A percentile compares a stretch with the other conserved stretches of the same genome.
Evolutionary conservation across 2,797 vertebrate species (phyloP).

Genomic region (Apodemus agrarius): DNA sequence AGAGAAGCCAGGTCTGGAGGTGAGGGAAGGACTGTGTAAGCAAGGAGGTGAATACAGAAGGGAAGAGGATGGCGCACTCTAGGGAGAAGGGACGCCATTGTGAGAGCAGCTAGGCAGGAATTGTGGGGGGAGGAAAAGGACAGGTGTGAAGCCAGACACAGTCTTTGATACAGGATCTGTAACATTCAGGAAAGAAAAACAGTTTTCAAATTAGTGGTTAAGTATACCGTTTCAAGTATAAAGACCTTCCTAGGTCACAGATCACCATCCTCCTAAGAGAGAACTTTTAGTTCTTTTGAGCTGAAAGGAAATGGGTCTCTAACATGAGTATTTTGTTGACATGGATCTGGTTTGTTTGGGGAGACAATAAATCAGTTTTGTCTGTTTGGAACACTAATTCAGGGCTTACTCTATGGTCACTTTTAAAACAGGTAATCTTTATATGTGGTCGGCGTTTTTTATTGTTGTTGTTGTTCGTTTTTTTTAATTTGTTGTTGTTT

Average conservation of each 20-base stretch:
- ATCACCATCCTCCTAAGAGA: not conserved
- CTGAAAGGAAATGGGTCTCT: not conserved
- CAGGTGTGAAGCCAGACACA: not conserved
- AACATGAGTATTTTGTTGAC: not conserved
- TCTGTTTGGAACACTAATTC: not conserved
- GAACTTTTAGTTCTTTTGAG: not conserved
- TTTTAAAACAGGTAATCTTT: slow-evolving; percentile 27
- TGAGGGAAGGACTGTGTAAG: not conserved
- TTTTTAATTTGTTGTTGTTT: not conserved
- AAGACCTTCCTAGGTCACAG: not conserved
- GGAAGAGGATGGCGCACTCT: not conserved
- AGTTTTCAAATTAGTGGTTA: not conserved
- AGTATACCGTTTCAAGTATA: not conserved
- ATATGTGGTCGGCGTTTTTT: not conserved
- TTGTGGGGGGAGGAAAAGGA: not conserved
- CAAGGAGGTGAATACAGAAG: not conserved
- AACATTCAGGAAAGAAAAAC: not conserved
- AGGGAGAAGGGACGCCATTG: not conserved
- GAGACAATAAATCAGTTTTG: not conserved
- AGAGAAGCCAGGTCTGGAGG: not conserved
- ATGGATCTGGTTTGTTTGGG: not conserved
- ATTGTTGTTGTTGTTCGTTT: not conserved
- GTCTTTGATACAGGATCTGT: not conserved
- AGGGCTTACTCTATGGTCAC: not conserved
- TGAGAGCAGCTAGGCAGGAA: not conserved